These are phyloP conservation scores for Oryzias sinensis DNA, from an alignment of 2,797 vertebrate species.

Conservation along the genomic window DNA sequence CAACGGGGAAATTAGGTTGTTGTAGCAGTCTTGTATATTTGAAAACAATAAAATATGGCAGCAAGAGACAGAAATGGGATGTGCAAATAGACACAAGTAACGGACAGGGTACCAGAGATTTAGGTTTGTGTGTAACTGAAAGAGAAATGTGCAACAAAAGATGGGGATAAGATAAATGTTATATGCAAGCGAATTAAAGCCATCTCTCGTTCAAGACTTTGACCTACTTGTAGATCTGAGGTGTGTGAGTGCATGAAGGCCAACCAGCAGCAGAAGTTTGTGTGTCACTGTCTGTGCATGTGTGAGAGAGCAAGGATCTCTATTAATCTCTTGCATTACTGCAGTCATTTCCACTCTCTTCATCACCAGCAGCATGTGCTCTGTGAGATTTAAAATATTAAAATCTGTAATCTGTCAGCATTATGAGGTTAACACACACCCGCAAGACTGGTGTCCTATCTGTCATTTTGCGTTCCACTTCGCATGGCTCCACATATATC, in stretches of 20 bases:
- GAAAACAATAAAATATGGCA: too few relatives aligned
- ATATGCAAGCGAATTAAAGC: constrained; percentile 3
- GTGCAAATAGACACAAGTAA: too few relatives aligned
- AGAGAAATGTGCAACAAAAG: neutral
- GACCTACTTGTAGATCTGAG: constrained; percentile 19
- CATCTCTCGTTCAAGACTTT: constrained; percentile 13
- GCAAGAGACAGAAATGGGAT: too few relatives aligned
- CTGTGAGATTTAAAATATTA: constrained; percentile 80
- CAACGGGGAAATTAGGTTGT: neutral
- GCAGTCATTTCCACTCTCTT: constrained; percentile 73
- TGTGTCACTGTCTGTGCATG: constrained; percentile 24
- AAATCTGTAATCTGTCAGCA: constrained; percentile 80
- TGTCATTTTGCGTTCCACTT: constrained; percentile 66
- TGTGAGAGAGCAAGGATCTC: constrained; percentile 46
- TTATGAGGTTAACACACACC: constrained; percentile 72
- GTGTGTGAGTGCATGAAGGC: constrained; percentile 18
- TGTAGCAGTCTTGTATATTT: too few relatives aligned
- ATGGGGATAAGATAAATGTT: neutral
- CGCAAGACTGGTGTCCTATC: constrained; percentile 62
- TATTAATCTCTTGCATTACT: constrained; percentile 75
- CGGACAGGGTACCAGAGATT: too few relatives aligned
- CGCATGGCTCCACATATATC: constrained; percentile 56
- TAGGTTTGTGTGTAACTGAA: too few relatives aligned
- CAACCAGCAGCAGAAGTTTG: constrained; percentile 24
- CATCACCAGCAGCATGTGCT: constrained; percentile 70